Evolutionary conservation across 1,140 invertebrate genomes (phyloP), one percentile per base, ranked within the genome.

Genomic region (Trypoxylus dichotomus): DNA sequence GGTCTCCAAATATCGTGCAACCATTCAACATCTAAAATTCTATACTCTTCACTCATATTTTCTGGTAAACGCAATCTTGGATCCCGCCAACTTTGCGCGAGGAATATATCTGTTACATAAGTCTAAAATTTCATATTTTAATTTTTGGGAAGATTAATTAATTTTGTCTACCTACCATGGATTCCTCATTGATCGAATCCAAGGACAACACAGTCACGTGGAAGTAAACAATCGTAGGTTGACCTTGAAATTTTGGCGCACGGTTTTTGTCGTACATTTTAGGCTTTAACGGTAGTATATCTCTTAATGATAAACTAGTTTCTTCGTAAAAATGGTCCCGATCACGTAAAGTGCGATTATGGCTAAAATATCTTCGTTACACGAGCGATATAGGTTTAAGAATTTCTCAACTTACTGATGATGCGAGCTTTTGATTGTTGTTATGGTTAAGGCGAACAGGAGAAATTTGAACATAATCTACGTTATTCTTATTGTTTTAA

Each of bases 21-120:
- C 95, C 95, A 97, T 81, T 94, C 94, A 24, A 97, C 95, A 85
- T 96, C 94, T 75, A 97, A 88, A 83, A 96, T 95, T 77, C 95
- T 89, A 86, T 97, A 97, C 82, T 96, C 94, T 84, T 96, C 94
- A 77, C 94, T 95, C 95, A 96, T 97, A 85, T 96, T 96, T 85
- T 95, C 94, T 37, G 95, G 95, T 76, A 96, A 87, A 77, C 94
- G 90, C 47, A 96, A 88, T 76, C 95, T 89, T 78, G 94, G 93
- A 88, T 97, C 95, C 27, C 95, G 89, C 95, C 95, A 97, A 83
- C 93, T 96, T 90, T 96, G 95, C 78, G 95, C 95, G 81, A 97
- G 89, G 86, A 96, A 97, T 86, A 97, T 95, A 85, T 97, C 95
- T 13, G 95, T 95, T 78, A 96, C 95, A 86, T 96, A 97, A 11